These are phyloP conservation scores for Psammodynastes pulverulentus DNA, from an alignment of 2,113 vertebrate species.

Conservation along the genomic window DNA sequence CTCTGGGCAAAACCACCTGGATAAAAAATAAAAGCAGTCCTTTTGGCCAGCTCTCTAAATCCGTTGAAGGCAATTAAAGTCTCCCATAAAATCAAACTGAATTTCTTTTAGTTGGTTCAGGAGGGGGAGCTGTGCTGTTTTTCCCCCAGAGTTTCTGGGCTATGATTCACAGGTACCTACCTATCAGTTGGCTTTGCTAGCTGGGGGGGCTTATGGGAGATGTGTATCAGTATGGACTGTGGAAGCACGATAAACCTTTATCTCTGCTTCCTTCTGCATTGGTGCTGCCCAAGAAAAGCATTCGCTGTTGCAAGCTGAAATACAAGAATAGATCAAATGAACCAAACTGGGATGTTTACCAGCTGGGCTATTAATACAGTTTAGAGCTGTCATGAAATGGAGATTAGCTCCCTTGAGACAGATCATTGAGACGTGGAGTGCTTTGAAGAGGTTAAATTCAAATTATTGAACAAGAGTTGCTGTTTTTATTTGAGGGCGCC, in stretches of 20 bases:
- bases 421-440: constrained; percentile 33
- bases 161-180: not conserved
- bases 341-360: not conserved
- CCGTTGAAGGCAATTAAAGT: not conserved
- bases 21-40: not conserved
- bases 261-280: not conserved
- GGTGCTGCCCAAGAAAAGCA: not conserved
- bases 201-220: not conserved
- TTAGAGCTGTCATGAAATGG: constrained; percentile 28
- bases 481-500: not conserved
- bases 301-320: not conserved
- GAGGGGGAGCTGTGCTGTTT: not conserved
- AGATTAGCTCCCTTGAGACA: constrained; percentile 39
- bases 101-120: not conserved
- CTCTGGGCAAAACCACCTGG: not conserved
- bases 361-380: not conserved
- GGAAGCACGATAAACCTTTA: not conserved
- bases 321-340: not conserved
- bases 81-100: not conserved
- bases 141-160: not conserved
- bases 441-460: constrained; percentile 47
- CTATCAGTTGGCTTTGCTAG: not conserved
- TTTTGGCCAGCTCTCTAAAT: not conserved
- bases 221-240: not conserved
- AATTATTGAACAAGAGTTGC: constrained; percentile 20